These are phyloP conservation scores for Maconellicoccus hirsutus DNA, from an alignment of 1,140 invertebrate genomes.

Conservation along the genomic window DNA sequence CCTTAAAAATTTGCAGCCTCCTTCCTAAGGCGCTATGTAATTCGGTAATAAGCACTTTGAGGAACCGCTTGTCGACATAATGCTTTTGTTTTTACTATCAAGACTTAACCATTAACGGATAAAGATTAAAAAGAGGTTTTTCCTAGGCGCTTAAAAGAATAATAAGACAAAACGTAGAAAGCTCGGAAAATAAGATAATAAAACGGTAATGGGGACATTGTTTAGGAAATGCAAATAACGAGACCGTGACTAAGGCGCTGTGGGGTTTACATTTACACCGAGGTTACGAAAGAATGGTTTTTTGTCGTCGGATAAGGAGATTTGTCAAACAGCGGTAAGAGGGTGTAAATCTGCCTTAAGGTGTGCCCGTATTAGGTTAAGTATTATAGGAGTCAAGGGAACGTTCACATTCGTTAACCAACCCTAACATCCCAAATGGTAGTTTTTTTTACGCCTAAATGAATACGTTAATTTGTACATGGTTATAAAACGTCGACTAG, in stretches of 20 bases:
- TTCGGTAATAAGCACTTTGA: conserved; percentile 8
- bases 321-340: conserved; percentile 7
- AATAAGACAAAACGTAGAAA: conserved; percentile 5
- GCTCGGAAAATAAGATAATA: conserved; percentile 3
- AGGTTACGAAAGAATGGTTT: conserved; percentile 8
- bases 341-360: conserved; percentile 7
- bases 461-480: too few species aligned
- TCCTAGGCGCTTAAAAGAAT: background rate
- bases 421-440: background rate
- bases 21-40: background rate
- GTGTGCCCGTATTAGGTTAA: conserved; percentile 2
- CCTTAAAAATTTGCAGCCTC: too few species aligned
- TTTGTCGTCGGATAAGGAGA: conserved; percentile 7
- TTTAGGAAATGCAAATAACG: conserved; percentile 9
- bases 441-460: too few species aligned
- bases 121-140: conserved; percentile 4
- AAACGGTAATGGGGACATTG: conserved; percentile 7
- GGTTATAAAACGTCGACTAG: too few species aligned
- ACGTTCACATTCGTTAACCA: background rate
- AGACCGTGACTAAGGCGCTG: conserved; percentile 6
- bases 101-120: conserved; percentile 1
- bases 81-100: conserved; percentile 4
- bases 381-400: conserved; percentile 4
- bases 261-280: conserved; percentile 7
- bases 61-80: background rate